Base-by-base conservation (phyloP, 1,140 invertebrate species). In the Pseudoatta argentina region DNA sequence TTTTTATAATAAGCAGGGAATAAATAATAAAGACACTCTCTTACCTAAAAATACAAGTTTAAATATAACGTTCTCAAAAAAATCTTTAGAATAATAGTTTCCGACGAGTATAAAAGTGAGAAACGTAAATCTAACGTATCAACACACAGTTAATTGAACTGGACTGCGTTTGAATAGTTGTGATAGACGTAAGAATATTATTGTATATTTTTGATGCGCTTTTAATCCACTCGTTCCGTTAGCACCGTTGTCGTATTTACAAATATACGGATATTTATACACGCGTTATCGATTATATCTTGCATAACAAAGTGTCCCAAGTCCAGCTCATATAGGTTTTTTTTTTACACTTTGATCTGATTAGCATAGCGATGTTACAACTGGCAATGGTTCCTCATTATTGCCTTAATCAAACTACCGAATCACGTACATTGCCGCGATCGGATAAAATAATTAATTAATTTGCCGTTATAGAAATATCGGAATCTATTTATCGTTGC, bases 401-500 rank as follows among this genome's bases (percentile, higher is more conserved):
- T 64, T 18, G 30, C 53, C 14, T 16, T 59, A 86, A 78, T 64
- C 82, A 44, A 51, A 63, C 24, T 24, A 12, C 6, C 76, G 10
- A 61, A 75, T 77, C 71, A 55, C 21, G 30, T 7, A 34, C 48
- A 16, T 72, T 48, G 24, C 30, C 24, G 27, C 64, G 66, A 78
- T 87, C 76, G 81, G 39, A 75, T 76, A 59, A 63, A 67, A 57
- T 72, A 73, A 89, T 87, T 87, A 61, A 76, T 77, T 89, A 87
- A 89, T 89, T 89, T 69, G 27, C 39, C 18, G 30, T 76, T 83
- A 75, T 27, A 81, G 78, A 86, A 89, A 83, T 81, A 83, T 82
- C 34, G 78, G 89, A 83, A 89, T 89, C 66, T 83, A 87, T 89
- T 89, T 89, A 83, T 83, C 66, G 82, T 63, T 30, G 85, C 79